phyloP scores from a whole-genome alignment of 2,797 vertebrate species.

The Takifugu ocellatus region DNA sequence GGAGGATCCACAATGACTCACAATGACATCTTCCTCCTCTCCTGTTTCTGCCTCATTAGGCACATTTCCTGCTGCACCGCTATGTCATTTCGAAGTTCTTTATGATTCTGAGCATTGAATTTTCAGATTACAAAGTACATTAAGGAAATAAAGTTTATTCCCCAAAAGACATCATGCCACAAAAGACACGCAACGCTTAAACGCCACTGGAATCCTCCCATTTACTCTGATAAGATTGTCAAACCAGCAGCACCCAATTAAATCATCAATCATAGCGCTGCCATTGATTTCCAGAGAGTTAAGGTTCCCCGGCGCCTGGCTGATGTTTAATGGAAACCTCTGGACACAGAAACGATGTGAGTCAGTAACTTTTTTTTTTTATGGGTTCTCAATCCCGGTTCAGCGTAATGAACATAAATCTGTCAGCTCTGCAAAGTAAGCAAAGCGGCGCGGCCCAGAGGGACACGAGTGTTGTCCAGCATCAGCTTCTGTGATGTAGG shows the following conservation, averaged over 20 bases:
- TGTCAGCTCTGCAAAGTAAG: constrained; percentile 45
- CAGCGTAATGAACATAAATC: constrained; percentile 23
- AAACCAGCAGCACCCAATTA: no score
- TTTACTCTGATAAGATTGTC: no score
- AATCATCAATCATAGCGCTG: no score
- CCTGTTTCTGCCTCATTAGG: constrained; percentile 23
- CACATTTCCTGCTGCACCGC: constrained; percentile 7
- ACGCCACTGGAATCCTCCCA: no score
- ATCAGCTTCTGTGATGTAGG: constrained; percentile 53
- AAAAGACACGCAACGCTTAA: no score
- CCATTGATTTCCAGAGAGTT: no score
- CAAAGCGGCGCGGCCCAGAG: constrained; percentile 42
- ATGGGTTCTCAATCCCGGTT: constrained; percentile 1
- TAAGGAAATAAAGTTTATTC: neutral
- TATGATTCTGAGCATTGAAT: constrained; percentile 5
- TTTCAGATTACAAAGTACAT: neutral
- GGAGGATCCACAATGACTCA: constrained; percentile 16
- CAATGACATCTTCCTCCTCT: constrained; percentile 14
- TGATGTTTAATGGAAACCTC: constrained; percentile 31
- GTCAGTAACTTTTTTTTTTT: neutral
- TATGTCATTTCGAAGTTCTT: constrained; percentile 4
- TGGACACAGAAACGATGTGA: neutral
- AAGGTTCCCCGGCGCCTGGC: constrained; percentile 10
- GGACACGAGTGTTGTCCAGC: constrained; percentile 59
- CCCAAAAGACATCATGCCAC: neutral